Base-by-base conservation (phyloP, 1,140 invertebrate species). In the Choristoneura fumiferana region DNA sequence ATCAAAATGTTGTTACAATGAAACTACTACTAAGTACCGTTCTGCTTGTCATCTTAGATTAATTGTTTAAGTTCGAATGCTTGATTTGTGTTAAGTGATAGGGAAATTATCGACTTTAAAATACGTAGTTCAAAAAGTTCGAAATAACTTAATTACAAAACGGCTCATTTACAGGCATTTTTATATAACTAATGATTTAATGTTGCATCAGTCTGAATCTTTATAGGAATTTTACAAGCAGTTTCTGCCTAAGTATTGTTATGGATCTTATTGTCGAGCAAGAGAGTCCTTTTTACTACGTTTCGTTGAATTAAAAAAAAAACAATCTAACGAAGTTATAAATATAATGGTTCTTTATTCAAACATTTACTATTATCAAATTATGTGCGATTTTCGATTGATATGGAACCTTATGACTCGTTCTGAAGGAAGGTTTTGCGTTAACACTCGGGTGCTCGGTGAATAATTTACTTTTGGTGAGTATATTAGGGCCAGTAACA, bases 1-100 rank as follows among this genome's bases (percentile, higher is more conserved):
- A 49, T 49, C 22, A 49, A 49, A 29, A 49, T 49, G 43, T 13
- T 39, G 37, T 49, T 49, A 49, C 10, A 49, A 49, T 49, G 43
- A 49, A 49, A 12, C n/a, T 49, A 12, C n/a, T 49, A 29, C 2
- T 29, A 29, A 29, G 22, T 29, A 43, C 10, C 43, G 22, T 29
- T 29, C 43, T 18, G 22, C 43, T 49, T 49, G 43, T 49, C 40
- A 43, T 43, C n/a, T 29, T 49, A 49, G 43, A 49, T 49, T 49
- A 49, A 49, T 49, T 12, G 43, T 49, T 22, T 49, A 22, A 22
- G 22, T 49, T 49, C 18, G n/a, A 33, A 33, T 49, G 43, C 43
- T 49, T 49, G n/a, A 49, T 49, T 49, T 49, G 22, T 49, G 22
- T 29, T 29, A 29, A 22, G 22, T 12, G 12, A 49, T 49, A 49